phyloP scores from a whole-genome alignment of 1,140 invertebrate genomes.

The Polypedilum vanderplanki region DNA sequence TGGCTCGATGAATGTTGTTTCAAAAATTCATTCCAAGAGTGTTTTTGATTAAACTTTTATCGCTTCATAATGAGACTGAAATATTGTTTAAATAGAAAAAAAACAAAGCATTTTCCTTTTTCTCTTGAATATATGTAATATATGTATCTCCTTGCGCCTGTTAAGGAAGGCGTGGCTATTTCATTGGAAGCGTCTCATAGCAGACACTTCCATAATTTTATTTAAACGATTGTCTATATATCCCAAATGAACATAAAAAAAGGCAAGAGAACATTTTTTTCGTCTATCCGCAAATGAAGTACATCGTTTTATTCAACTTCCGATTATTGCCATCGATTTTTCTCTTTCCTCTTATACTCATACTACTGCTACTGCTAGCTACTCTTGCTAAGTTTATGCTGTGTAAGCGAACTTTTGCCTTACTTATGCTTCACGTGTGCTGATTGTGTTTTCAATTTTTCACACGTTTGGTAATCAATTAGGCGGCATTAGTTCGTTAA shows the following conservation, averaged over 20 bases:
- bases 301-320: neutral
- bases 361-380: neutral
- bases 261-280: neutral
- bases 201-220: neutral
- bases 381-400: too few relatives aligned
- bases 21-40: conserved; percentile 7
- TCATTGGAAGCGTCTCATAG: neutral
- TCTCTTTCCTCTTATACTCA: neutral
- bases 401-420: neutral
- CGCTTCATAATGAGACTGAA: conserved; percentile 26
- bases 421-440: neutral
- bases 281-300: conserved; percentile 10
- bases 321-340: conserved; percentile 12
- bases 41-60: conserved; percentile 28
- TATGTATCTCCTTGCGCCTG: too few relatives aligned
- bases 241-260: neutral
- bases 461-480: conserved; percentile 15
- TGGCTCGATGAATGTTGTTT: neutral
- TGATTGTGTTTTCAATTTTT: conserved; percentile 13
- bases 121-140: too few relatives aligned
- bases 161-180: neutral
- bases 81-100: conserved; percentile 14
- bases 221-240: conserved; percentile 6
- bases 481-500: conserved; percentile 10
- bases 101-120: too few relatives aligned